Evolutionary conservation across 2,888 invertebrate species (phyloP), one percentile per base, ranked within the genome.

Genomic region (Chloromyia formosa): DNA sequence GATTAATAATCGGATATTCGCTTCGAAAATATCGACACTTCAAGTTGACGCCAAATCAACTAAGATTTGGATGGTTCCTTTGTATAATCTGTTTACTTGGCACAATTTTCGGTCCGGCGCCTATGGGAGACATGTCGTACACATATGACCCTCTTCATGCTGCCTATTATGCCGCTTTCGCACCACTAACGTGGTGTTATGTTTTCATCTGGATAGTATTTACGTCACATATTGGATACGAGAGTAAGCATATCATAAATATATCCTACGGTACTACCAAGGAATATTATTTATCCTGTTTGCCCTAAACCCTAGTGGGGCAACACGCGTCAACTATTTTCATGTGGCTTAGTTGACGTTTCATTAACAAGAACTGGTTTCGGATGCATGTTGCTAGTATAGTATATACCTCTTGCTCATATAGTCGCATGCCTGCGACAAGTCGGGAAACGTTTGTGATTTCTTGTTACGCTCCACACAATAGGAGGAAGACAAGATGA

Each of bases 171-270:
- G 91, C 91, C 14, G 91, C 92, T 1, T 89, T 91, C 78, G 89
- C 90, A 2, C 91, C 92, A 0, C 89, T 91, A 74, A 88, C 89
- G 16, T 92, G 92, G 91, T 91, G 91, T 78, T 83, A 87, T 16
- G 86, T 90, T 76, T 90, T 91, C 79, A 88, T 87, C n/a, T 92
- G 92, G 92, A 84, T 90, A 20, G 89, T 91, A 40, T 88, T 90
- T 80, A 87, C 88, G 42, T 87, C 89, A 2, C 90, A 91, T 77
- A 87, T 89, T 75, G 90, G 90, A 77, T 88, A 91, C 80, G 85
- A 83, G 82, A 87, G 89, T 89, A 82, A 81, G 80, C 74, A 23
- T 7, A 27, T n/a, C 18, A 22, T n/a, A n/a, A n/a, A n/a, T n/a
- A n/a, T n/a, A n/a, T n/a, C 16, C n/a, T 10, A n/a, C n/a, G n/a